Evolutionary conservation across 2,888 invertebrate genomes (phyloP).

Genomic region (Trichacis sp.): DNA sequence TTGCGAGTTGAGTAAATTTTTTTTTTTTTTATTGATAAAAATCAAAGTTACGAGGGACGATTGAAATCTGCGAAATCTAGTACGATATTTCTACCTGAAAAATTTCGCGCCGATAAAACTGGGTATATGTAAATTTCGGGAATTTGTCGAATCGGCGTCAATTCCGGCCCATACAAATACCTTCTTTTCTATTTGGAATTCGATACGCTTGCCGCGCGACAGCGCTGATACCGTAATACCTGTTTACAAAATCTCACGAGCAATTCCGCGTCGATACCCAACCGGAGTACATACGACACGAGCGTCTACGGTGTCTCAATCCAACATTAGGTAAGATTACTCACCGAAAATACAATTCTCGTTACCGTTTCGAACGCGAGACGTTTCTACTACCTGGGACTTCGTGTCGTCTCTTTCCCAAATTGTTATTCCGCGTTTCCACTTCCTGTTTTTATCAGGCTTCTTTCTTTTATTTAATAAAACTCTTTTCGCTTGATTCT

Average conservation of each 20-base stretch:
- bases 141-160: not conserved
- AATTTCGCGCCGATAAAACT: too few species aligned
- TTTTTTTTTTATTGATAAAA: too few species aligned
- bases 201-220: conserved; percentile 9
- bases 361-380: conserved; percentile 22
- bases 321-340: conserved; percentile 21
- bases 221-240: conserved; percentile 13
- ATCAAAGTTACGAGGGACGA: too few species aligned
- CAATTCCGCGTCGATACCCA: conserved; percentile 16
- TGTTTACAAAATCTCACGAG: conserved; percentile 14
- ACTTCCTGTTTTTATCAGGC: too few species aligned
- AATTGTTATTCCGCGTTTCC: too few species aligned
- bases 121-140: not conserved
- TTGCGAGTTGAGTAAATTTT: too few species aligned
- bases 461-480: too few species aligned
- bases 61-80: conserved; percentile 1
- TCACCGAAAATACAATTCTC: conserved; percentile 16
- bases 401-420: too few species aligned
- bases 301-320: conserved; percentile 16
- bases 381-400: conserved; percentile 13
- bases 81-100: too few species aligned
- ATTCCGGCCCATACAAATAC: not conserved
- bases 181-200: conserved; percentile 11
- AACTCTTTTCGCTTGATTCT: too few species aligned
- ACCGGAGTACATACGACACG: conserved; percentile 17